A percentile compares a stretch with the other conserved stretches of the same genome.
phyloP scores from a whole-genome alignment of 2,797 vertebrate species.

The Neomorphus geoffroyi region DNA sequence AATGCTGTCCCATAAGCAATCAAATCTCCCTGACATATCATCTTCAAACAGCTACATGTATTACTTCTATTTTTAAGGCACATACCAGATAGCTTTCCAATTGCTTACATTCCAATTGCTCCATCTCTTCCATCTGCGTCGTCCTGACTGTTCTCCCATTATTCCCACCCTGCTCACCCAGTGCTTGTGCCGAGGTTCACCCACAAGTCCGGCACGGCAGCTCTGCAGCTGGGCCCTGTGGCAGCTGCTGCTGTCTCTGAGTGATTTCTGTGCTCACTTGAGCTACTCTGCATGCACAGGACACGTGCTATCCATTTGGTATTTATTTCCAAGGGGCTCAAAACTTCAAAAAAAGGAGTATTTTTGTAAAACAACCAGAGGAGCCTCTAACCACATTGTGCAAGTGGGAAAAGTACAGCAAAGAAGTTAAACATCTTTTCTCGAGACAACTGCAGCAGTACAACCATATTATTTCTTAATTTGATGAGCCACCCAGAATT shows the following conservation, averaged over 20 bases:
- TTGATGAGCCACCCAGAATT: not conserved
- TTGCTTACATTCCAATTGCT: not conserved
- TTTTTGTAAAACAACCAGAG: not conserved
- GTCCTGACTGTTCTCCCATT: not conserved
- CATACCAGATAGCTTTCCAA: not conserved
- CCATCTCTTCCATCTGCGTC: not conserved
- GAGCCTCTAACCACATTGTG: not conserved
- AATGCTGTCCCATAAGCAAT: not conserved
- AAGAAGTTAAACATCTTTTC: not conserved
- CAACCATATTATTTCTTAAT: not conserved
- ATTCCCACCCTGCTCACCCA: not conserved
- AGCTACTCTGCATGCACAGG: not conserved
- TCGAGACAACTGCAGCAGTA: not conserved
- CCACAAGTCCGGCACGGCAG: not conserved
- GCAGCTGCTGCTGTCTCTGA: not conserved
- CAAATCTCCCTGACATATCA: not conserved
- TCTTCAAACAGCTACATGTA: not conserved
- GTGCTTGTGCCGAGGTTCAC: not conserved
- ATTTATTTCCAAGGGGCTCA: not conserved
- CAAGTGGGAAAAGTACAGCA: not conserved
- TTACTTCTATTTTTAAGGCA: not conserved
- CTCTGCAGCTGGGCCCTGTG: not conserved
- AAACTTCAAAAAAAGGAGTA: not conserved
- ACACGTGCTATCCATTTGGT: fast-evolving
- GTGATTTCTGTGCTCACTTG: not conserved